Conservation (phyloP, 2,888 invertebrate species). For the Rhimphoctona megacephalus region DNA sequence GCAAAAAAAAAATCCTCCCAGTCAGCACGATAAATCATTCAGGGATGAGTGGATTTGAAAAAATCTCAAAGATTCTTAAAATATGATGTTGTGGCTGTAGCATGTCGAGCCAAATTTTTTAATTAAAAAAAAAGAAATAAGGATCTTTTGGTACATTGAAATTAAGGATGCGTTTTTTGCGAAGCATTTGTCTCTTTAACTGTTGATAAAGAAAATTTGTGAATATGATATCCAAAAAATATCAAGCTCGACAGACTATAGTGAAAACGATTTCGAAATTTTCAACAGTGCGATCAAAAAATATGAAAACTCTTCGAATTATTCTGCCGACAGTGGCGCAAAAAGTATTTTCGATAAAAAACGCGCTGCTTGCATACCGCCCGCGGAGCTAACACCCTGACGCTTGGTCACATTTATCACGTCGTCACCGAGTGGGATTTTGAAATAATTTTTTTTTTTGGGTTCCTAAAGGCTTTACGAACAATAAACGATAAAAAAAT, state of each 20-base stretch:
- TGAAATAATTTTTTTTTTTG: neutral
- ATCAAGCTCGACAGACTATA: neutral
- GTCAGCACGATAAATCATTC: neutral
- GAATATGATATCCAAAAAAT: neutral
- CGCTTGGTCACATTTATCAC: neutral
- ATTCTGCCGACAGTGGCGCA: neutral
- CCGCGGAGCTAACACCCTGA: neutral
- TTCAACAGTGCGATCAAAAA: neutral
- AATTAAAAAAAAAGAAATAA: too few relatives aligned
- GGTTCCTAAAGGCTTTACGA: neutral
- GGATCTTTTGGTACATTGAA: too few relatives aligned
- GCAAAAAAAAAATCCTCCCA: neutral
- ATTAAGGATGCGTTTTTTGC: neutral
- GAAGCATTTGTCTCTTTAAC: neutral
- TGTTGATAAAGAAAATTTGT: neutral
- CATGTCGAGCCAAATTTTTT: neutral
- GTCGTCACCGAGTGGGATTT: neutral
- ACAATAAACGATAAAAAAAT: neutral
- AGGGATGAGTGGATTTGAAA: neutral
- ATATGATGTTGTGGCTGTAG: neutral
- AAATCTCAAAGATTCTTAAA: neutral
- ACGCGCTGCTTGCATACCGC: neutral
- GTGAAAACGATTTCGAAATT: neutral
- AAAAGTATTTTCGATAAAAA: neutral
- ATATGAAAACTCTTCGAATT: neutral